These are phyloP conservation scores for Pleuronectes platessa DNA, from an alignment of 2,113 vertebrate species.

Conservation along the genomic window DNA sequence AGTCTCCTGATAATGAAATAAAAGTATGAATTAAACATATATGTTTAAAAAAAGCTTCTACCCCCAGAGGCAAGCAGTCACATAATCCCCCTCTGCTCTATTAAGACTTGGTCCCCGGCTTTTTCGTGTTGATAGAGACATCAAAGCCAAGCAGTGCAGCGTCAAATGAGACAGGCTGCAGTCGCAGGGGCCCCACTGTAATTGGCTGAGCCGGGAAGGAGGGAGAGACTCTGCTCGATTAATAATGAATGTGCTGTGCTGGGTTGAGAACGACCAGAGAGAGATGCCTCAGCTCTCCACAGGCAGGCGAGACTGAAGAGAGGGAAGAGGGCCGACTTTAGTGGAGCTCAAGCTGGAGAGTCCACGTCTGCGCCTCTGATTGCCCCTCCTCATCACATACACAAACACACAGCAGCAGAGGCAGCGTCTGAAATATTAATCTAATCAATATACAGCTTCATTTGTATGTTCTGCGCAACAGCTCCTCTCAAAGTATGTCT, in stretches of 20 bases:
- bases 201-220: slow-evolving; percentile 71
- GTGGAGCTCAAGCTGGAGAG: slow-evolving; percentile 24
- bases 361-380: slow-evolving; percentile 43
- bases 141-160: slow-evolving; percentile 71
- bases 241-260: slow-evolving; percentile 72
- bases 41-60: slow-evolving; percentile 45
- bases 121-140: slow-evolving; percentile 77
- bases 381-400: slow-evolving; percentile 24
- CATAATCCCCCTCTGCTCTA: slow-evolving; percentile 76
- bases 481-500: not conserved
- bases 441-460: slow-evolving; percentile 48
- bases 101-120: slow-evolving; percentile 53
- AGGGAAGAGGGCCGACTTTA: slow-evolving; percentile 27
- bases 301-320: slow-evolving; percentile 55
- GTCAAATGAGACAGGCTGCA: slow-evolving; percentile 71
- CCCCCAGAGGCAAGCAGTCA: slow-evolving; percentile 62
- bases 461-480: slow-evolving; percentile 33
- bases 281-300: slow-evolving; percentile 60
- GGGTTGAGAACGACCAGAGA: slow-evolving; percentile 56
- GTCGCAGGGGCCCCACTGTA: slow-evolving; percentile 68
- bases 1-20: slow-evolving; percentile 72
- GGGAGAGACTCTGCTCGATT: slow-evolving; percentile 63
- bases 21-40: slow-evolving; percentile 71
- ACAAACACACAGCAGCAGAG: slow-evolving; percentile 11
- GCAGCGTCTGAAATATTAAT: slow-evolving; percentile 58